A percentile compares a stretch with the other conserved stretches of the same genome.
These are phyloP conservation scores for Tamandua tetradactyla DNA, from an alignment of 2,797 vertebrate genomes.

Conservation along the genomic window DNA sequence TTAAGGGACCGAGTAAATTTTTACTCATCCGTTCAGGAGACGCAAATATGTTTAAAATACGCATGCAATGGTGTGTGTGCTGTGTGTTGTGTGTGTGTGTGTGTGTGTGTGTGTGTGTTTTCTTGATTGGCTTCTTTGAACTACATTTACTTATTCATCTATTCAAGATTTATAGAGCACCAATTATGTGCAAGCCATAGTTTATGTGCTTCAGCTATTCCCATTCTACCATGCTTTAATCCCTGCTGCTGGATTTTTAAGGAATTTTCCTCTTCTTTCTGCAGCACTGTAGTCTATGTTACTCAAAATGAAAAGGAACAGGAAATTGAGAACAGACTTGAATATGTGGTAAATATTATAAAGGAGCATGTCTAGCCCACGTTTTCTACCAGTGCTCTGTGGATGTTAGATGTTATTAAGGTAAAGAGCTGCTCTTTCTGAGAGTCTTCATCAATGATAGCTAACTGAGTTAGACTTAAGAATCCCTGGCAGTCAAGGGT, in stretches of 20 bases:
- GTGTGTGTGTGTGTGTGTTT: background rate
- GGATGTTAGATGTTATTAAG: background rate
- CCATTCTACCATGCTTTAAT: background rate
- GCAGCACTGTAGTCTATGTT: background rate
- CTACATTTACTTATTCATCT: conserved; percentile 13
- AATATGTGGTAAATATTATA: background rate
- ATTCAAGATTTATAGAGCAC: background rate
- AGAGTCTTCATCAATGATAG: background rate
- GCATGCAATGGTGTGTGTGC: background rate
- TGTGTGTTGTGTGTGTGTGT: background rate
- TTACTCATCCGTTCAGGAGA: background rate
- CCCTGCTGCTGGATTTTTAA: background rate
- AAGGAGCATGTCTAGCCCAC: background rate
- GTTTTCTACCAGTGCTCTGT: background rate
- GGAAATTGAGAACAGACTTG: conserved; percentile 15
- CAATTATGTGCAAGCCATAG: background rate
- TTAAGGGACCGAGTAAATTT: background rate
- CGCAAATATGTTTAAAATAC: background rate
- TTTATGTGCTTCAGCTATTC: background rate
- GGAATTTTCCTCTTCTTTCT: conserved; percentile 22
- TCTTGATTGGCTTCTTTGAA: background rate
- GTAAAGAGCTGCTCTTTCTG: background rate
- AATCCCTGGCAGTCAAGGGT: background rate
- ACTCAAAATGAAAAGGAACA: conserved; percentile 27
- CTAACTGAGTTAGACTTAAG: conserved; percentile 2